Conservation (phyloP, 2,888 invertebrate species). For the Helicoverpa assulta region DNA sequence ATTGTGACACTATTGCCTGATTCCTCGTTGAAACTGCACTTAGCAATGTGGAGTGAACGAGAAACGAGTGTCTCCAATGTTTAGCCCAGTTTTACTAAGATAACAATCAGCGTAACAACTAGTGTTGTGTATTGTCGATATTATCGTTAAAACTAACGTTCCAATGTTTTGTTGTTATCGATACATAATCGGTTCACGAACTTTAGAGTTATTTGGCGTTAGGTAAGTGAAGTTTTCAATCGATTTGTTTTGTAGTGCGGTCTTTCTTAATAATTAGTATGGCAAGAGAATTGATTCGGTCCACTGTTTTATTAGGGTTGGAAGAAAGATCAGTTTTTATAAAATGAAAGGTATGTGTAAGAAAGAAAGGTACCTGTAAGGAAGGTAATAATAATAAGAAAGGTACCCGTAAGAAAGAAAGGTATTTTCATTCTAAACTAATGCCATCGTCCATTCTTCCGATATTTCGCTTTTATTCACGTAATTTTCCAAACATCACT, state of each 20-base stretch:
- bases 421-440: no score
- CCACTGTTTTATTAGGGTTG: background rate
- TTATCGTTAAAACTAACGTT: slow-evolving; percentile 30
- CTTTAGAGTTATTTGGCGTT: slow-evolving; percentile 5
- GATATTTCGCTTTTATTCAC: no score
- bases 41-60: slow-evolving; percentile 14
- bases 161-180: slow-evolving; percentile 31
- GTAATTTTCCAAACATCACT: no score
- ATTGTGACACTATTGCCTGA: background rate
- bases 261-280: background rate
- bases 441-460: no score
- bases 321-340: background rate
- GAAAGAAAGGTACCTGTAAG: no score
- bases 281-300: background rate
- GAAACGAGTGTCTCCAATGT: slow-evolving; percentile 6
- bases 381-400: no score
- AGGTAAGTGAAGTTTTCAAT: background rate
- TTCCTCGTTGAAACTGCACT: background rate
- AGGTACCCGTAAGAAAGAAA: no score
- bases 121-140: slow-evolving; percentile 35
- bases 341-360: no score
- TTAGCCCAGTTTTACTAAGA: slow-evolving; percentile 32
- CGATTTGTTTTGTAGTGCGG: background rate
- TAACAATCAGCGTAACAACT: slow-evolving; percentile 31
- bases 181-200: slow-evolving; percentile 25